phyloP scores from a whole-genome alignment of 2,888 invertebrate species.

The Microctonus hyperodae region DNA sequence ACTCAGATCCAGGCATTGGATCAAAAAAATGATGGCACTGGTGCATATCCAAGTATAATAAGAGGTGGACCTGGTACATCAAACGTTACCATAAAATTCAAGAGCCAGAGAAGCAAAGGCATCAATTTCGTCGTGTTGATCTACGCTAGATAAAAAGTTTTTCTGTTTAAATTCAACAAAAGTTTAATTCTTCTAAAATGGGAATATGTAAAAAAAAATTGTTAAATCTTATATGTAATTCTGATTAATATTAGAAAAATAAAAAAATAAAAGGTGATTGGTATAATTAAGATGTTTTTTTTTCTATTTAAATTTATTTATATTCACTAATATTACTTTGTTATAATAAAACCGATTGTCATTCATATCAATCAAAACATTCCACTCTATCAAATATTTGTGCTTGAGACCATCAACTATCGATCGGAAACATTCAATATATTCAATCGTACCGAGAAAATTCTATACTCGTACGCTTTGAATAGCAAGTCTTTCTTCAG shows the following conservation, averaged over 20 bases:
- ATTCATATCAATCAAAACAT: neutral
- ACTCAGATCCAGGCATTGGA: slow-evolving; percentile 58
- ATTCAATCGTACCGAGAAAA: slow-evolving; percentile 56
- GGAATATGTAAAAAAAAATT: neutral
- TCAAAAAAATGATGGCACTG: slow-evolving; percentile 58
- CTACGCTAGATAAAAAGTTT: slow-evolving; percentile 29
- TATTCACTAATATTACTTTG: neutral
- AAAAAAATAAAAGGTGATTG: neutral
- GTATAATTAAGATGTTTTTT: too few species aligned
- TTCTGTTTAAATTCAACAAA: neutral
- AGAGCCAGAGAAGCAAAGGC: slow-evolving; percentile 59
- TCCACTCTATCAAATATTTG: neutral
- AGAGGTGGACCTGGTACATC: slow-evolving; percentile 57
- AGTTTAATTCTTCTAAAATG: neutral
- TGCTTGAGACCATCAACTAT: slow-evolving; percentile 48
- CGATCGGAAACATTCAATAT: slow-evolving; percentile 52
- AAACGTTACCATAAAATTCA: slow-evolving; percentile 57
- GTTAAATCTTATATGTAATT: too few species aligned
- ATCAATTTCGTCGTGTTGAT: slow-evolving; percentile 55
- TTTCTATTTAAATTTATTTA: neutral
- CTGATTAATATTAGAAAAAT: too few species aligned
- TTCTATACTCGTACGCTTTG: slow-evolving; percentile 51
- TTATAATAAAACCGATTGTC: neutral
- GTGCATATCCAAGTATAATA: slow-evolving; percentile 58
- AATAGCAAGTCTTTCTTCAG: slow-evolving; percentile 22